A percentile compares a stretch with the other conserved stretches of the same genome.
Conservation (phyloP, 2,888 invertebrate genomes). For the Apotomis capreana region DNA sequence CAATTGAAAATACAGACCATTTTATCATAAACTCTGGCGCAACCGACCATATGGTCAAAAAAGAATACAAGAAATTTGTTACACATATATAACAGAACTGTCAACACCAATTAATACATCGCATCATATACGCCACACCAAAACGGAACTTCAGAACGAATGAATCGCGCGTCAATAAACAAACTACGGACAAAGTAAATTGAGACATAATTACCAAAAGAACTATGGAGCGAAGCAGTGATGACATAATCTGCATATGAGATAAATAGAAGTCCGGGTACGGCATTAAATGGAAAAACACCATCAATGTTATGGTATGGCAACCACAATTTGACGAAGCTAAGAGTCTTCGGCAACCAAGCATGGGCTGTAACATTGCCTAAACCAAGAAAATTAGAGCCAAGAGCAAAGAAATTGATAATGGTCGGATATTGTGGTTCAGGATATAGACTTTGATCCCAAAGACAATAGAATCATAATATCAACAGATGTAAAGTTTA, state of each 20-base stretch:
- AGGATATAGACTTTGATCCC: slow-evolving; percentile 23
- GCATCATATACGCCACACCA: too few relatives aligned
- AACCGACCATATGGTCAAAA: slow-evolving; percentile 7
- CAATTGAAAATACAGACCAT: neutral
- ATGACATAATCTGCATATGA: slow-evolving; percentile 3
- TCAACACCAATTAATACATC: slow-evolving; percentile 4
- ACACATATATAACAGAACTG: neutral
- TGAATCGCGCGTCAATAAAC: too few relatives aligned
- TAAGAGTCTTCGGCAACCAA: slow-evolving; percentile 6
- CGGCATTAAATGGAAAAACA: slow-evolving; percentile 11
- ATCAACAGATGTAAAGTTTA: slow-evolving; percentile 15
- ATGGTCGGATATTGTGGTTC: slow-evolving; percentile 21
- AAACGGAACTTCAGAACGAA: too few relatives aligned
- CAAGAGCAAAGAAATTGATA: slow-evolving; percentile 18
- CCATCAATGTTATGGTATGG: slow-evolving; percentile 8
- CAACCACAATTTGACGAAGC: slow-evolving; percentile 8
- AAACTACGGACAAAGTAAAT: too few relatives aligned
- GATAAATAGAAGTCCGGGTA: slow-evolving; percentile 15
- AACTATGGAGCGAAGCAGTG: neutral
- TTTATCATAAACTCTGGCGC: slow-evolving; percentile 8
- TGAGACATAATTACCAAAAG: too few relatives aligned
- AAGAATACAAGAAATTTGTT: slow-evolving; percentile 12
- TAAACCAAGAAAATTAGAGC: too few relatives aligned
- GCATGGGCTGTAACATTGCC: slow-evolving; percentile 17
- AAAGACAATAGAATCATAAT: slow-evolving; percentile 3